Base-by-base conservation (phyloP, 2,113 vertebrate species). In the Gallinago jamesoni region DNA sequence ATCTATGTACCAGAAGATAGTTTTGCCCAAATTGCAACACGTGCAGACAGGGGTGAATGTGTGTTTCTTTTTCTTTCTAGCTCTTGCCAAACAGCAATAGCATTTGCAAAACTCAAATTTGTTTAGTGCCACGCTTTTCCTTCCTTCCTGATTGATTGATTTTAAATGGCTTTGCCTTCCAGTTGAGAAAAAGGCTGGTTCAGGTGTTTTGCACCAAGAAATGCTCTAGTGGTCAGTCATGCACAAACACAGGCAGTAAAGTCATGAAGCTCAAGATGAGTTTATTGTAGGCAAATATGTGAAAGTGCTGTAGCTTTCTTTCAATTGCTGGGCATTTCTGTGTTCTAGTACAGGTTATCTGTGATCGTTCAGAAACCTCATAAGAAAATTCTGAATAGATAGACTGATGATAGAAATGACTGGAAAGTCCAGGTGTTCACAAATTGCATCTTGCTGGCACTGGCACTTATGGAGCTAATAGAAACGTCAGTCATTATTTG, bases 401-500 rank as follows among this genome's bases (percentile, higher is more conserved):
- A 19, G 66, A 41, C 22, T 79, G 70, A 73, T 55, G 86, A 47
- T 27, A 47, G 79, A 87, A 89, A 89, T 69, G 7, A 82, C 47
- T 88, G 18, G 69, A 56, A 73, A 48, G 31, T 78, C 74, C 66
- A 84, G 47, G 56, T 93, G 68, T 92, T 97, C 82, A 84, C 30
- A 94, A 91, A 80, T 35, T 55, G 24, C 55, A n/a, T 72, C 82
- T 96, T 85, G 27, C 74, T 90, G 84, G 48, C 33, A 33, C 28
- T 39, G 86, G 39, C 48, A 13, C 47, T 77, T 35, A 20, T 2
- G 1, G 17, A 88, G 56, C 62, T 90, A 93, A 94, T 85, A 95
- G 92, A 94, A 84, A 69, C 85, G 86, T 73, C 90, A 91, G 62
- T 96, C 60, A 37, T 43, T 91, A 69, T 87, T 88, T 64, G 90